Evolutionary conservation across 64 coral and sea anemone species (phyloP), one percentile per base, ranked within the genome.

Genomic region (Montipora cactus): DNA sequence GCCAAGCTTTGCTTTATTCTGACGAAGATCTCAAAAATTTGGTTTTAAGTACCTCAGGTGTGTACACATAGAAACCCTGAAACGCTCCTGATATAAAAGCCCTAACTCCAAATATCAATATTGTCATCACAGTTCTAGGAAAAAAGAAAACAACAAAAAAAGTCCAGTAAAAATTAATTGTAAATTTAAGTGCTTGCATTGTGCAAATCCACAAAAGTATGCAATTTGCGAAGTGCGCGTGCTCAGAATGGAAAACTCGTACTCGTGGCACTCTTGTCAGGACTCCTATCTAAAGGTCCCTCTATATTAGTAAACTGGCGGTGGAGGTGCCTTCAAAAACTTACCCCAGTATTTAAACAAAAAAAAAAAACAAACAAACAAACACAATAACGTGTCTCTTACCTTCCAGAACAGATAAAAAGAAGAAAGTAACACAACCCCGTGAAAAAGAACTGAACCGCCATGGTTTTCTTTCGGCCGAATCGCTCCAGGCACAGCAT

Each of bases 11-110:
- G 8, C 46, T 45, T 58, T 21, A 58, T 37, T 13, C 20, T 58
- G 4, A 16, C 9, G 1, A 10, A 21, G 14, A 37, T 25, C 52
- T 59, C 10, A 4, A 13, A 11, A 48, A 13, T 49, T 15, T 46
- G 5, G 72, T 25, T 84, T 66, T 19, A 53, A 80, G 93, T 67
- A 98, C 97, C 87, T 99, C 97, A 0, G 98, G 98, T 73, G 95
- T 96, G 78, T 99, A 99, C 5, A 99, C 95, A 77, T 92, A 99
- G 22, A 96, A 93, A 6, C 95, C 79, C 64, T 99, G 98, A 25
- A 96, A 94, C 69, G 89, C 95, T 9, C 98, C 98, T 14, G 95
- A 92, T 46, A 96, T 91, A 70, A 93, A 94, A 45, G 92, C 92
- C 18, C 98, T 95, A 15, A 99, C 82, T 68, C 92, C 92, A 81